phyloP scores from a whole-genome alignment of 2,113 vertebrate genomes.

The Nyctereutes procyonoides region DNA sequence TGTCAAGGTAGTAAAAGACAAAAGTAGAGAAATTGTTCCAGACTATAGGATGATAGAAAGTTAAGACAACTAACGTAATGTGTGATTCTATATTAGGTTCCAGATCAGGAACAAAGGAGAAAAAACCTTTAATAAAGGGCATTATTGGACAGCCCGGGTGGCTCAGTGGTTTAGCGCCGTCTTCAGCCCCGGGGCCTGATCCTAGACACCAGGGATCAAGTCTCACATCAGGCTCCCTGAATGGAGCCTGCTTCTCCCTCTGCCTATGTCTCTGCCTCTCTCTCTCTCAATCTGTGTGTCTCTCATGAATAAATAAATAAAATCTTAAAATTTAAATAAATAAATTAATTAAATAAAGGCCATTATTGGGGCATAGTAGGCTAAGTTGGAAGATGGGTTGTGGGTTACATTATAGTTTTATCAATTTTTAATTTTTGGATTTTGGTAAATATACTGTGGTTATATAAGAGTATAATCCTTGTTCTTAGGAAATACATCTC shows the following conservation, averaged over 20 bases:
- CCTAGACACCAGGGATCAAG: too few species aligned
- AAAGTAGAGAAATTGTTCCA: neutral
- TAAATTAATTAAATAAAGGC: neutral
- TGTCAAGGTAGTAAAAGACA: neutral
- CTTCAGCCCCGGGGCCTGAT: too few species aligned
- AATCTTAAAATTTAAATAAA: too few species aligned
- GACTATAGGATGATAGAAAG: neutral
- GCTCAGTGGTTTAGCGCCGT: too few species aligned
- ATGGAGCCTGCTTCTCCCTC: too few species aligned
- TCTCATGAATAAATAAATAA: too few species aligned
- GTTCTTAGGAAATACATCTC: neutral
- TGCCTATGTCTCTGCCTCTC: too few species aligned
- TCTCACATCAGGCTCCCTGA: too few species aligned
- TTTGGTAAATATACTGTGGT: conserved; percentile 3
- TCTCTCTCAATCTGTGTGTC: too few species aligned
- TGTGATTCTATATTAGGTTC: neutral
- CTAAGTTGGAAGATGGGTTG: neutral
- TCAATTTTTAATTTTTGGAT: conserved; percentile 27
- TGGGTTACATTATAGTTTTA: conserved; percentile 1
- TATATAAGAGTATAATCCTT: neutral
- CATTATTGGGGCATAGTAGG: neutral
- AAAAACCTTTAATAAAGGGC: neutral
- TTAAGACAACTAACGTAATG: neutral
- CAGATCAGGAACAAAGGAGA: neutral
- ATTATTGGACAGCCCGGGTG: neutral